Evolutionary conservation across 1,140 invertebrate species (phyloP).

Genomic region (Diachasmimorpha longicaudata): DNA sequence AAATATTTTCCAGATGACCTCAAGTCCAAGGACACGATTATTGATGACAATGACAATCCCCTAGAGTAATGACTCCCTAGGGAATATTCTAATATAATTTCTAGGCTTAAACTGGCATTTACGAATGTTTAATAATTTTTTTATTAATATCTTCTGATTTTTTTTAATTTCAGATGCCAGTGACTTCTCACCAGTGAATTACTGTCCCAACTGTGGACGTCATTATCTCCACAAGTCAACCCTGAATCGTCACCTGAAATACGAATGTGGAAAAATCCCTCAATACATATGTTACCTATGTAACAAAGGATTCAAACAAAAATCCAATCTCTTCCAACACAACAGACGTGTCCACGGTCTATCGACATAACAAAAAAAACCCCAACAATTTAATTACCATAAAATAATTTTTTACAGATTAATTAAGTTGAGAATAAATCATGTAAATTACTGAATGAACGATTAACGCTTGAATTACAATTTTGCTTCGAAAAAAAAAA

Average conservation of each 20-base stretch:
- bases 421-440: background rate
- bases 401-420: no score
- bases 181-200: background rate
- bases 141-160: background rate
- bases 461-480: background rate
- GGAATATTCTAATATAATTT: no score
- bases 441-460: background rate
- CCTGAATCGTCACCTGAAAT: conserved; percentile 50
- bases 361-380: background rate
- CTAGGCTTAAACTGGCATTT: no score
- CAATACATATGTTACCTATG: conserved; percentile 59
- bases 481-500: background rate
- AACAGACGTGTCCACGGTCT: conserved; percentile 38
- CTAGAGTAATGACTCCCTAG: no score
- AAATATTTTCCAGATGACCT: no score
- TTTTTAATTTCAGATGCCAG: background rate
- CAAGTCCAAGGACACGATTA: no score
- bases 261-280: conserved; percentile 60
- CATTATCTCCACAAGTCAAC: conserved; percentile 54
- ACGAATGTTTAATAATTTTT: no score
- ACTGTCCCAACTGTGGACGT: conserved; percentile 44
- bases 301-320: conserved; percentile 49
- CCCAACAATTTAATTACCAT: no score
- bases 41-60: no score
- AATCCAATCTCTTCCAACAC: conserved; percentile 59